These are phyloP conservation scores for Napeogenes inachia DNA, from an alignment of 2,888 invertebrate species.

Conservation along the genomic window DNA sequence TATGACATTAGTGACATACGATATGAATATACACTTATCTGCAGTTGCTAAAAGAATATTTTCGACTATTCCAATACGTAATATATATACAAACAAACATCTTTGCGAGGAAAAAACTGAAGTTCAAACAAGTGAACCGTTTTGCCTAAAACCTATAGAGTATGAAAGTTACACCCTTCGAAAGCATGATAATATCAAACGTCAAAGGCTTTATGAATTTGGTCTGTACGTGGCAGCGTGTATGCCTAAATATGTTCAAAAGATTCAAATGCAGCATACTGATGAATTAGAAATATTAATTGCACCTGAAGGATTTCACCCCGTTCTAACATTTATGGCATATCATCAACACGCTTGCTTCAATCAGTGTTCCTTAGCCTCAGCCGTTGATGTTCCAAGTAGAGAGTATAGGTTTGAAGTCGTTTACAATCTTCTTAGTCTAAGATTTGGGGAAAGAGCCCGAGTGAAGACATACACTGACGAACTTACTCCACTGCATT, in stretches of 20 bases:
- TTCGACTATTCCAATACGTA: constrained; percentile 16
- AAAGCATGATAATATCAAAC: constrained; percentile 51
- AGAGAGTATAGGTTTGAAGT: constrained; percentile 63
- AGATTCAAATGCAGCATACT: constrained; percentile 59
- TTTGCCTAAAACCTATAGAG: constrained; percentile 50
- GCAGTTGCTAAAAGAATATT: constrained; percentile 9
- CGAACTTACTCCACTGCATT: constrained; percentile 61
- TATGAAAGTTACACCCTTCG: constrained; percentile 46
- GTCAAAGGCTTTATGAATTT: constrained; percentile 61
- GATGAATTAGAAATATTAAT: constrained; percentile 62
- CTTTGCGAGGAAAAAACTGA: constrained; percentile 27
- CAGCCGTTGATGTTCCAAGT: constrained; percentile 63
- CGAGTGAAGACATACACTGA: constrained; percentile 66
- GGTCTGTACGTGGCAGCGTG: constrained; percentile 65
- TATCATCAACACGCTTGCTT: constrained; percentile 65
- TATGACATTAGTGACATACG: not conserved
- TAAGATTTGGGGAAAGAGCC: constrained; percentile 49
- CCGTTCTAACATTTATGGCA: constrained; percentile 54
- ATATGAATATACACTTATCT: constrained; percentile 3
- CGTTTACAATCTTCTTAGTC: constrained; percentile 51
- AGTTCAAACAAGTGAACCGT: constrained; percentile 40
- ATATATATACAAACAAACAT: constrained; percentile 18
- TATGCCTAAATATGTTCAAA: constrained; percentile 65
- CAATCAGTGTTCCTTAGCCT: constrained; percentile 47
- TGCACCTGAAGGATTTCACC: constrained; percentile 57